Conservation (phyloP, 2,888 invertebrate species). For the Alentia gelatinosa region DNA sequence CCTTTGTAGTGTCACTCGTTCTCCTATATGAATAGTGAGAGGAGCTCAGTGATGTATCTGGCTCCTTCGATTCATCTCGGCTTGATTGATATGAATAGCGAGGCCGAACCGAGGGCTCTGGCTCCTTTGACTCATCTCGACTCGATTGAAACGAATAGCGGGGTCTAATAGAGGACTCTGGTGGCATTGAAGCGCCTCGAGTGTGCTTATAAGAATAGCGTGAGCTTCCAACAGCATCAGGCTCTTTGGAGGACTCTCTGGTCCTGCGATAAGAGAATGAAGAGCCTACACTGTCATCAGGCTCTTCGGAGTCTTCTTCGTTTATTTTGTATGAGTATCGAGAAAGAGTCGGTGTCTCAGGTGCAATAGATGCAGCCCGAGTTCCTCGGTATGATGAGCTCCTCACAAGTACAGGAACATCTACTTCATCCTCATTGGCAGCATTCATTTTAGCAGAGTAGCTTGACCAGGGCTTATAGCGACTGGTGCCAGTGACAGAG, state of each 20-base stretch:
- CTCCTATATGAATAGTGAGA: neutral
- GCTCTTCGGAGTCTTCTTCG: neutral
- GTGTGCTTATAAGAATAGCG: neutral
- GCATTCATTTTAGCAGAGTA: neutral
- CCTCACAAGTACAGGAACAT: neutral
- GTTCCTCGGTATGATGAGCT: neutral
- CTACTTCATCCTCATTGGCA: neutral
- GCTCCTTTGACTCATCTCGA: neutral
- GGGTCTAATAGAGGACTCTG: neutral
- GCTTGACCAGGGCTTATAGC: neutral
- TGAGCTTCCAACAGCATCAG: neutral
- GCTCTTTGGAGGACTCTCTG: neutral
- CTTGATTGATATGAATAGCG: neutral
- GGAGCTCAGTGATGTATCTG: neutral
- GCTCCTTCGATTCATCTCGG: neutral
- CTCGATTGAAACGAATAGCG: conserved; percentile 6
- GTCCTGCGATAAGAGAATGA: neutral
- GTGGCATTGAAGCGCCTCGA: neutral
- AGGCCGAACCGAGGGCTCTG: neutral
- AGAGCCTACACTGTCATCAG: neutral
- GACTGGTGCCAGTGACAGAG: neutral
- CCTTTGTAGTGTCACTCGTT: neutral
- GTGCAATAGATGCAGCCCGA: neutral
- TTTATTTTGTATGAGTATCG: neutral
- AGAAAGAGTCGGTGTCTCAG: neutral